Evolutionary conservation across 1,140 invertebrate species (phyloP).

Genomic region (Drosophila ogumai): DNA sequence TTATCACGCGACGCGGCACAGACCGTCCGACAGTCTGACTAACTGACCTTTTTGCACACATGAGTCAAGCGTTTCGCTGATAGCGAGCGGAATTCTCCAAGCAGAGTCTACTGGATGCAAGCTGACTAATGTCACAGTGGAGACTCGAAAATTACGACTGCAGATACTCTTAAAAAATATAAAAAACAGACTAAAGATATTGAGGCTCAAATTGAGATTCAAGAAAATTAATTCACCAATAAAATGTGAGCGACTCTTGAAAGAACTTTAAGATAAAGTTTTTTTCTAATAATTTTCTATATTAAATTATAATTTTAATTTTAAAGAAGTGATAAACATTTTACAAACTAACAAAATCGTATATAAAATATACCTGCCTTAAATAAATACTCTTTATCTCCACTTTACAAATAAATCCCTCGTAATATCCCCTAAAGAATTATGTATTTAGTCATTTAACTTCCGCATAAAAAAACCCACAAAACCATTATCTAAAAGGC

Average conservation of each 20-base stretch:
- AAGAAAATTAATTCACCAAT: no score
- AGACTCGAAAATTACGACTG: not conserved
- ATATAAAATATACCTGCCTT: not conserved
- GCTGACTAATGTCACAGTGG: slow-evolving; percentile 29
- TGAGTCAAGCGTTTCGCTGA: slow-evolving; percentile 41
- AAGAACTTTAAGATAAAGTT: no score
- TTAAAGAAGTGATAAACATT: not conserved
- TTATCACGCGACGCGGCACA: slow-evolving; percentile 28
- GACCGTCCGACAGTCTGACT: slow-evolving; percentile 38
- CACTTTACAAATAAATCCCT: not conserved
- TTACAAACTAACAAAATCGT: not conserved
- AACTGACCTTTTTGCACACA: slow-evolving; percentile 26
- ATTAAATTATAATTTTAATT: not conserved
- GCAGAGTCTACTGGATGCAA: slow-evolving; percentile 19
- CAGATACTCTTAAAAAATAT: not conserved
- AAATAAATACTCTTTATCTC: not conserved
- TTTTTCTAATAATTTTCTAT: no score
- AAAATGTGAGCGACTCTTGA: no score
- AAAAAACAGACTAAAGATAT: not conserved
- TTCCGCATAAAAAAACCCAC: slow-evolving; percentile 3
- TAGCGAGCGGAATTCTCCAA: slow-evolving; percentile 15
- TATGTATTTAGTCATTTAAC: slow-evolving; percentile 7
- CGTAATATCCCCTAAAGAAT: not conserved
- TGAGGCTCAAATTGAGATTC: no score
- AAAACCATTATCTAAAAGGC: slow-evolving; percentile 1